A percentile compares a stretch with the other conserved stretches of the same genome.
These are phyloP conservation scores for Erinaceus europaeus DNA, from an alignment of 2,113 vertebrate species.

Conservation along the genomic window DNA sequence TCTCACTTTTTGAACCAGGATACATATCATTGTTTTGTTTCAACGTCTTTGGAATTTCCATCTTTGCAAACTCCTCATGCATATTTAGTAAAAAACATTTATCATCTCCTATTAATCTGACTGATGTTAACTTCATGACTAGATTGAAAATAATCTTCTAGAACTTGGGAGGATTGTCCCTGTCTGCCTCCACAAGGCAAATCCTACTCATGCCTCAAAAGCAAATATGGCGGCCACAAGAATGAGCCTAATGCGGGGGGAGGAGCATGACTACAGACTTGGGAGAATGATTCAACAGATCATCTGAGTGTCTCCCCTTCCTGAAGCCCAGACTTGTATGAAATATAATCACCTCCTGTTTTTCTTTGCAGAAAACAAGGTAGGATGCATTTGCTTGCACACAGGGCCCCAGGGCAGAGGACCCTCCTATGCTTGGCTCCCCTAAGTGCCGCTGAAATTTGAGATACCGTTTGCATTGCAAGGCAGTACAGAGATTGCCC, in stretches of 20 bases:
- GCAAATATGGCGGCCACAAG: background rate
- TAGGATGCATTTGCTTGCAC: background rate
- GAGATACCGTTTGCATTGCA: background rate
- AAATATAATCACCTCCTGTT: background rate
- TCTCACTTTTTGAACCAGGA: background rate
- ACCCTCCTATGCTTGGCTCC: background rate
- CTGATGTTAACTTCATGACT: background rate
- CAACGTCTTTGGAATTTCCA: background rate
- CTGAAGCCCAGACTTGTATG: rapidly evolving
- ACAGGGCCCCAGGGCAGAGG: background rate
- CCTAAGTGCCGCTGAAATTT: background rate
- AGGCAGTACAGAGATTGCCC: background rate
- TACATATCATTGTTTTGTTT: too few species aligned
- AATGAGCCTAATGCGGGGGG: too few species aligned
- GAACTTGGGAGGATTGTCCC: background rate
- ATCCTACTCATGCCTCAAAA: background rate
- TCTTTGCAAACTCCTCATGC: background rate
- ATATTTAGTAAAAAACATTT: background rate
- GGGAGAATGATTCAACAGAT: background rate
- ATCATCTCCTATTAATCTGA: background rate
- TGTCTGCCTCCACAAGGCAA: background rate
- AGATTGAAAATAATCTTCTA: background rate
- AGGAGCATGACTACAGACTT: background rate
- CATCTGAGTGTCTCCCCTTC: background rate
- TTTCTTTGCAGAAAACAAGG: background rate